A percentile compares a stretch with the other conserved stretches of the same genome.
Evolutionary conservation across 2,113 vertebrate genomes (phyloP).

Genomic region (Trogon melanurus): DNA sequence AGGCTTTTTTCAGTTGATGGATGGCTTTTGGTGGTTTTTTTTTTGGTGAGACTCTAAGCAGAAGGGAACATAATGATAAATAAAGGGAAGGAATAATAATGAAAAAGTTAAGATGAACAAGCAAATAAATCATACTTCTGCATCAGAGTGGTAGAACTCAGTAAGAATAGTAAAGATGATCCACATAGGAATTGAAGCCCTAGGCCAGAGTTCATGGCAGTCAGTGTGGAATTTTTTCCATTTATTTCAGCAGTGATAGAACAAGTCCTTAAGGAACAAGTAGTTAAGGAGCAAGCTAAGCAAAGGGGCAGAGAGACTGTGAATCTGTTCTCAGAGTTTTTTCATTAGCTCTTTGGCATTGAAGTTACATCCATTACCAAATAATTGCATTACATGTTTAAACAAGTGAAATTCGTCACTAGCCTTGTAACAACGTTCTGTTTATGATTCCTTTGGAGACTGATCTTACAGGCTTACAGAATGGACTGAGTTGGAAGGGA

Average conservation of each 20-base stretch:
- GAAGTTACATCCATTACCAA: background rate
- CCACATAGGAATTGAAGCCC: background rate
- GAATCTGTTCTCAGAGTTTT: background rate
- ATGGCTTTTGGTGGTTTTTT: background rate
- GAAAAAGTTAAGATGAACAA: background rate
- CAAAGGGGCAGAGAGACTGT: background rate
- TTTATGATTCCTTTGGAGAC: background rate
- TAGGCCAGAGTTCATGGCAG: background rate
- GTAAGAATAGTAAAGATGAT: background rate
- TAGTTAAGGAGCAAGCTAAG: background rate
- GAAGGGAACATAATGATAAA: background rate
- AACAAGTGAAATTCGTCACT: background rate
- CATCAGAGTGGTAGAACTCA: background rate
- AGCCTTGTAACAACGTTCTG: background rate
- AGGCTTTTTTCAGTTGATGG: background rate
- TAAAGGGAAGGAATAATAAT: background rate
- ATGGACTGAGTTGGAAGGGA: too few relatives aligned
- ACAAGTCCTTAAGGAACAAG: background rate
- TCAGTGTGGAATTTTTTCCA: background rate
- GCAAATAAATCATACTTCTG: background rate
- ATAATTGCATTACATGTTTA: background rate
- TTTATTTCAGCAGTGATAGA: background rate
- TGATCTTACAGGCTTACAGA: too few relatives aligned
- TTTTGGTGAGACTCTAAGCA: background rate
- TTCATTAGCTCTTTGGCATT: background rate